phyloP scores from a whole-genome alignment of 2,797 vertebrate genomes.

The Syncerus caffer region DNA sequence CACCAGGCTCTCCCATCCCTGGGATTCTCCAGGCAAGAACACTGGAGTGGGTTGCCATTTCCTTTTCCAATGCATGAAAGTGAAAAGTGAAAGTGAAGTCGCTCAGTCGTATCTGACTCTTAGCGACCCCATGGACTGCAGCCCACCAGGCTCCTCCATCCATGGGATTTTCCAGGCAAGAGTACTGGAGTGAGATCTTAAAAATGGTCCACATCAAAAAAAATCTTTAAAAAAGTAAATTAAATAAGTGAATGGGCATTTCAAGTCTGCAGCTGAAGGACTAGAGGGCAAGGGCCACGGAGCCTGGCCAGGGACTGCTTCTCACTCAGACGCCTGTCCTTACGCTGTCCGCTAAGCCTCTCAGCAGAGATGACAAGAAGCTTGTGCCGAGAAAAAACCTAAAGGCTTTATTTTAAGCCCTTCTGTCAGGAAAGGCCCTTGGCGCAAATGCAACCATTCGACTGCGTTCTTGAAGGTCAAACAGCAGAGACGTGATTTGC shows the following conservation, averaged over 20 bases:
- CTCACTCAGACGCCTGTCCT: constrained; percentile 58
- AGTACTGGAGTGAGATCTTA: neutral
- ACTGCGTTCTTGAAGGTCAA: constrained; percentile 79
- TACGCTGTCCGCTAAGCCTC: constrained; percentile 70
- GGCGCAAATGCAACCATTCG: constrained; percentile 73
- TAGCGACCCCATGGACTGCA: too few species aligned
- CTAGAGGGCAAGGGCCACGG: accelerated
- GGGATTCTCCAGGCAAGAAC: too few species aligned
- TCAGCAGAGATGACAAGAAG: constrained; percentile 75
- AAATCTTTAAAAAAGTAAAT: neutral
- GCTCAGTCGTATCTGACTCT: too few species aligned
- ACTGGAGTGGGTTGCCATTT: too few species aligned
- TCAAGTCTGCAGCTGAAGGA: neutral
- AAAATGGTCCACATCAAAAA: neutral
- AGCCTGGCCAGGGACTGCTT: constrained; percentile 30
- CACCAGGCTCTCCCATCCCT: too few species aligned
- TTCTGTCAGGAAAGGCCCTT: constrained; percentile 78
- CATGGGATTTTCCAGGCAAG: too few species aligned
- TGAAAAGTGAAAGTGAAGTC: too few species aligned
- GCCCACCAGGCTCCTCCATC: too few species aligned
- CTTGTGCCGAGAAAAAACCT: constrained; percentile 70
- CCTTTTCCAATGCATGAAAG: too few species aligned
- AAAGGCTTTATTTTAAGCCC: constrained; percentile 78
- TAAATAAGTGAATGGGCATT: neutral
- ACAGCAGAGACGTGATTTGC: constrained; percentile 62